Evolutionary conservation across 2,888 invertebrate species (phyloP), one percentile per base, ranked within the genome.

Genomic region (Strigamia maritima): DNA sequence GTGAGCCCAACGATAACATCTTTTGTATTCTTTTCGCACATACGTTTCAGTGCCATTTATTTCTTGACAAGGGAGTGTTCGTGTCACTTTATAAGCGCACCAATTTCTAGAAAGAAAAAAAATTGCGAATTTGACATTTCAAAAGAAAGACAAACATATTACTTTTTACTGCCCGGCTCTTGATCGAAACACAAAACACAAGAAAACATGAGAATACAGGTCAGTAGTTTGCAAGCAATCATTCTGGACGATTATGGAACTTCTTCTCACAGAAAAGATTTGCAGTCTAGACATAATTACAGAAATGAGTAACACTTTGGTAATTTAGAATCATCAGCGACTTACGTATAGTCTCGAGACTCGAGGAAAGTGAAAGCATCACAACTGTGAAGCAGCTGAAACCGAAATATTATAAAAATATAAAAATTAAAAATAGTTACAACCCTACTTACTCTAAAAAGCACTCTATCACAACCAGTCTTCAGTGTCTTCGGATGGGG

Each of bases 401-500:
- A 49, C 19, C 7, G 49, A 49, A 7, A 49, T 12, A 14, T 1
- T 16, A 19, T 60, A 22, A 19, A 60, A 60, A 60, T 49, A 12
- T 49, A 22, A 60, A 60, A 60, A 60, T 60, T 60, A 60, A 24
- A 60, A 60, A 60, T 60, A 60, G 60, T 24, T 19, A 8, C 60
- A 60, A 19, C 1, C 22, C 8, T 19, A 22, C 60, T 49, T 49
- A 49, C 49, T 49, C 4, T 2, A 60, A 16, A 10, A 60, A 4
- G 24, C 19, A 60, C 60, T 12, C 60, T 44, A 60, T 60, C 60
- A 19, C 16, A 49, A 14, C 24, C 22, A 60, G 22, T 60, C 22
- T 60, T 60, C 60, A 44, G 44, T 60, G 60, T 24, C 60, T 60
- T 60, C 60, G 22, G 60, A 60, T 60, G 60, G 60, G 60, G 60